Base-by-base conservation (phyloP, 1,140 invertebrate genomes). In the Megathymus violae region DNA sequence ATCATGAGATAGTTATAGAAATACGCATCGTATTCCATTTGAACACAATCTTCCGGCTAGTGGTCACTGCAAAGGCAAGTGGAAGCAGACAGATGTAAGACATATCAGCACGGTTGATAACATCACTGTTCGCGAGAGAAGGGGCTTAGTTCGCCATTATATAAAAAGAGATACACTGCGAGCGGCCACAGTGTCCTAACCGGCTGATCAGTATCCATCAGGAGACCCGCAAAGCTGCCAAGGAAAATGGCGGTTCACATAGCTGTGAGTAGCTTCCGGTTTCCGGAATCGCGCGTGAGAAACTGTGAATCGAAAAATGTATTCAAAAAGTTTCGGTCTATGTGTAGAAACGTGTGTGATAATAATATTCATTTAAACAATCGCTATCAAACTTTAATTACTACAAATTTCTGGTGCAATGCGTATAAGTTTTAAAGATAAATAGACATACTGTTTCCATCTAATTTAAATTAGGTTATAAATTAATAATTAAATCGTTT, bases 171-270 rank as follows among this genome's bases (percentile, higher is more conserved):
- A 14, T 41, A 54, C 17, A 10, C n/a, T 41, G 50, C 36, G n/a
- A 25, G 36, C 36, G 11, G 50, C 50, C 50, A 54, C 36, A 40
- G 50, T 41, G 19, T 41, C 36, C 36, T 52, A 52, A 17, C 50
- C 34, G 38, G 11, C 10, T 52, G 50, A 52, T 52, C 50, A 40
- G 17, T 40, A 40, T 36, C n/a, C 50, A 52, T 54, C 51, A 54
- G 51, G 51, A 54, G 51, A 54, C 10, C 11, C 3, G 41, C 51
- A 54, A 25, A 25, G 51, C 51, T 54, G 51, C 51, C 51, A 54
- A 54, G 51, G 36, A 43, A 41, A 40, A 54, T 54, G 51, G 51
- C 51, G 19, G 51, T 38, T 54, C 19, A 0, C 11, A 41, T 41
- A 54, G n/a, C 38, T n/a, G 51, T 54, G 51, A 54, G 51, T 54